Conservation (phyloP, 2,797 vertebrate genomes). For the Coluber constrictor region DNA sequence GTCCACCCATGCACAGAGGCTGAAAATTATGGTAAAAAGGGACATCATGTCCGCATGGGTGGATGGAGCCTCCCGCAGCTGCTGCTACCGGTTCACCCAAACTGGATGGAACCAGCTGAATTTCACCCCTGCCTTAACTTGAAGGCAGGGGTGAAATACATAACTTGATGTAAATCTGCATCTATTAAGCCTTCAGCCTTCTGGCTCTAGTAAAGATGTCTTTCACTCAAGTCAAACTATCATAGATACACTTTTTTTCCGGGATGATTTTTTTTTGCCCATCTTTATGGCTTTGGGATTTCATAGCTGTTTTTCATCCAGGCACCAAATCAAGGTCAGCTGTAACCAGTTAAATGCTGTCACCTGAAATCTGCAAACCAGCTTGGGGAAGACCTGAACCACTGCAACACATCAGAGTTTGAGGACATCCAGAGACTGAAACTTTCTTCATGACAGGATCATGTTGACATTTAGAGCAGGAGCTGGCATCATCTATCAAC, state of each 20-base stretch:
- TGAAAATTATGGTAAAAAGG: no score
- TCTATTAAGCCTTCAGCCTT: background rate
- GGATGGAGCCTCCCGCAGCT: no score
- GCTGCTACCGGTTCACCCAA: no score
- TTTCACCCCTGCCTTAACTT: background rate
- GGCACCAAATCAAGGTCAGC: background rate
- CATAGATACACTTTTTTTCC: background rate
- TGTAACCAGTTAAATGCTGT: background rate
- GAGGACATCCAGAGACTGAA: background rate
- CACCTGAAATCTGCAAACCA: background rate
- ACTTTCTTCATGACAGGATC: background rate
- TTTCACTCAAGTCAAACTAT: background rate
- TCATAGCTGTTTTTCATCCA: background rate
- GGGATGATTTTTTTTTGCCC: background rate
- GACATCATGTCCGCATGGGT: no score
- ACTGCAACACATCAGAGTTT: background rate
- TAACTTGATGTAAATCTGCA: background rate
- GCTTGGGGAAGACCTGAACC: background rate
- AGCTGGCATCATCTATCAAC: background rate
- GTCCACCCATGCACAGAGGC: no score
- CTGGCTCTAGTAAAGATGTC: background rate
- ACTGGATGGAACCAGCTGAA: no score
- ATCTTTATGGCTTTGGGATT: background rate
- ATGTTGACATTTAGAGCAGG: background rate
- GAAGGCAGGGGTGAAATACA: no score